Percentiles rank a stretch among this genome's conserved stretches.
These are phyloP conservation scores for Drosophila peninsularis DNA, from an alignment of 2,888 invertebrate species.

Conservation along the genomic window DNA sequence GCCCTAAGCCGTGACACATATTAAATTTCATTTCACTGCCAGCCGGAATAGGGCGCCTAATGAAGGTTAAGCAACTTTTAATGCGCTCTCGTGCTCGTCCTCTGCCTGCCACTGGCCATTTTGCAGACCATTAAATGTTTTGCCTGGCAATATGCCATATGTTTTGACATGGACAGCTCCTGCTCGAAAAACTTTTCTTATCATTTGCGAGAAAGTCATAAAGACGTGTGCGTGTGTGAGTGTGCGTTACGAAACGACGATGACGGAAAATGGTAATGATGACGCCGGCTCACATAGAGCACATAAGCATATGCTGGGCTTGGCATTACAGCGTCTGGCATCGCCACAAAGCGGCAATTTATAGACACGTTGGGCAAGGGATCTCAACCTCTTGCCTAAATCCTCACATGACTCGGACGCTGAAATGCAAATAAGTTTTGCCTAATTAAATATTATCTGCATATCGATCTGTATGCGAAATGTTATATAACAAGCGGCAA, in stretches of 20 bases:
- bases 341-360: slow-evolving; percentile 45
- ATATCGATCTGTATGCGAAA: slow-evolving; percentile 5
- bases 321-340: slow-evolving; percentile 45
- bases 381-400: slow-evolving; percentile 2
- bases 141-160: slow-evolving; percentile 80
- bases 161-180: slow-evolving; percentile 66
- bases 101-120: slow-evolving; percentile 56
- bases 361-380: slow-evolving; percentile 15
- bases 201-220: slow-evolving; percentile 74
- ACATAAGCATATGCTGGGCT: slow-evolving; percentile 61
- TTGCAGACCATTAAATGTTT: slow-evolving; percentile 79
- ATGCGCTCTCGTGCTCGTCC: slow-evolving; percentile 55
- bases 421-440: not conserved
- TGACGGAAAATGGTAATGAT: slow-evolving; percentile 73
- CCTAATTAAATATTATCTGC: not conserved
- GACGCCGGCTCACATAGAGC: slow-evolving; percentile 46
- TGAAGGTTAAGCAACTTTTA: slow-evolving; percentile 81
- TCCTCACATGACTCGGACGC: slow-evolving; percentile 1
- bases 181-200: slow-evolving; percentile 70
- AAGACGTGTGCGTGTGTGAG: slow-evolving; percentile 48
- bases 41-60: slow-evolving; percentile 61
- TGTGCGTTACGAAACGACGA: slow-evolving; percentile 50
- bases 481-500: slow-evolving; percentile 15
- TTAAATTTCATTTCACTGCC: slow-evolving; percentile 73
- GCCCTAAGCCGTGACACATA: slow-evolving; percentile 64